phyloP scores from a whole-genome alignment of 2,113 vertebrate species.

The Amphiprion ocellaris region DNA sequence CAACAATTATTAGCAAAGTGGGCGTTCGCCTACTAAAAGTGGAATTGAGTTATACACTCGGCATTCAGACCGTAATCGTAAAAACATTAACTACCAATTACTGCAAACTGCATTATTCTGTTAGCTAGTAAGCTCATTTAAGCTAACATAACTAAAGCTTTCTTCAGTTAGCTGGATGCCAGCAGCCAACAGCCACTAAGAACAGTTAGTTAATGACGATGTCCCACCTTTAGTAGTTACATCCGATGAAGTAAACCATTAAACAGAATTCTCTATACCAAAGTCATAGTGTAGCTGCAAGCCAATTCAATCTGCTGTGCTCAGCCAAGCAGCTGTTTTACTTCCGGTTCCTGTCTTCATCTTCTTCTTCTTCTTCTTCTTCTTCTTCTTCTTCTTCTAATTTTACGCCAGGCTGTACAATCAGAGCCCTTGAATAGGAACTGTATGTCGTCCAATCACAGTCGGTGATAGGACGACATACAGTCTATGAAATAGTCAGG shows the following conservation, averaged over 20 bases:
- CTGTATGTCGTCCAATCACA: too few relatives aligned
- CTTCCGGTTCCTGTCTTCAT: too few relatives aligned
- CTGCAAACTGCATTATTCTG: not conserved
- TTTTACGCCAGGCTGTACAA: too few relatives aligned
- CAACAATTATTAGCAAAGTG: not conserved
- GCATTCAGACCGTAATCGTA: not conserved
- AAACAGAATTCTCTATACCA: not conserved
- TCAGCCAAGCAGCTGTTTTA: not conserved
- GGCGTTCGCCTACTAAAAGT: rapidly evolving
- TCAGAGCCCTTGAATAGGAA: too few relatives aligned
- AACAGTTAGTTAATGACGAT: constrained; percentile 14
- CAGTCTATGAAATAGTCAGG: too few relatives aligned
- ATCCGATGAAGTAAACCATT: constrained; percentile 32
- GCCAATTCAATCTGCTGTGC: not conserved
- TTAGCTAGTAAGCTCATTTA: constrained; percentile 6
- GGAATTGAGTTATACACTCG: not conserved
- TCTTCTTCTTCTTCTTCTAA: too few relatives aligned
- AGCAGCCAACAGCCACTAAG: constrained; percentile 24
- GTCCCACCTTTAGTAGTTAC: constrained; percentile 70
- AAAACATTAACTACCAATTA: not conserved
- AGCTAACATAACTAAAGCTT: constrained; percentile 22
- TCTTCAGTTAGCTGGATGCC: constrained; percentile 6
- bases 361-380: too few relatives aligned
- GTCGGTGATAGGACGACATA: too few relatives aligned
- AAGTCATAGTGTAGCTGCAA: constrained; percentile 46